A percentile compares a stretch with the other conserved stretches of the same genome.
These are phyloP conservation scores for Petrocephalus schoutedeni DNA, from an alignment of 2,797 vertebrate genomes.

Conservation along the genomic window DNA sequence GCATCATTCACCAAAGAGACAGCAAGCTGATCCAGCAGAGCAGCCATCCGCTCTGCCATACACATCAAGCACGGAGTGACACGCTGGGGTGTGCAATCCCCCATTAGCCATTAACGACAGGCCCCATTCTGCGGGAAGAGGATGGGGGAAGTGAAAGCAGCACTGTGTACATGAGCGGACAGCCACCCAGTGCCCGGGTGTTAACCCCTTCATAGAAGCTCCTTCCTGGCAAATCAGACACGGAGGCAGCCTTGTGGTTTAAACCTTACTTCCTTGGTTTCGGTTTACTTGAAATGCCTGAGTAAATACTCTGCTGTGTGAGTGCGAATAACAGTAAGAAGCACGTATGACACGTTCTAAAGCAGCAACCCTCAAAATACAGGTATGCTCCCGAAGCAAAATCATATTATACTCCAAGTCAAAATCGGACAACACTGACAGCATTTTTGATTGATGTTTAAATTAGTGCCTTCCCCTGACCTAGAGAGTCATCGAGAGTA, in stretches of 20 bases:
- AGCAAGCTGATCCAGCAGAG: neutral
- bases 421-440: neutral
- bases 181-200: neutral
- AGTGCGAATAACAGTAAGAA: neutral
- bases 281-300: neutral
- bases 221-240: neutral
- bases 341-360: neutral
- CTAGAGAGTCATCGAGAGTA: neutral
- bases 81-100: neutral
- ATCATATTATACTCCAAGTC: neutral
- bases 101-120: neutral
- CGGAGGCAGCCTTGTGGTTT: neutral
- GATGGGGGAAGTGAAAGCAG: neutral
- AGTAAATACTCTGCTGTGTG: neutral
- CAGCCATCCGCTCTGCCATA: neutral
- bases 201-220: neutral
- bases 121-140: neutral
- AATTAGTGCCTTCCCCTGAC: neutral
- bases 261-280: neutral
- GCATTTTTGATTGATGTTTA: neutral
- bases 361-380: neutral
- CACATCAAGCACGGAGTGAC: neutral
- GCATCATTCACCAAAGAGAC: neutral
- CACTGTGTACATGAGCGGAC: neutral
- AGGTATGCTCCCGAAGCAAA: neutral